Conservation (phyloP, 2,888 invertebrate genomes). For the Lochmaea capreae region DNA sequence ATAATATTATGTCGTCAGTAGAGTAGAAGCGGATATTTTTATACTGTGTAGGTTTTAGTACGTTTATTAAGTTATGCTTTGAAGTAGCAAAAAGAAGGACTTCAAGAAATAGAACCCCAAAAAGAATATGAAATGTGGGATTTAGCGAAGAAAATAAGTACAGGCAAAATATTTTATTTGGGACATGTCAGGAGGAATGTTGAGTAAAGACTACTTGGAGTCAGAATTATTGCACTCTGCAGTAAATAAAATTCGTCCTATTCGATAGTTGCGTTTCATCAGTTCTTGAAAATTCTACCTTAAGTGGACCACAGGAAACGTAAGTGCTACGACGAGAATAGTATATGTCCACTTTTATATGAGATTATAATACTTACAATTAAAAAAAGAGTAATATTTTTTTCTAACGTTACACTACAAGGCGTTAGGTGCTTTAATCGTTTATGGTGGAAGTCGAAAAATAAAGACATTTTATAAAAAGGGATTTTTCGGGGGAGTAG, state of each 20-base stretch:
- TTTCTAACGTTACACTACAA: slow-evolving; percentile 14
- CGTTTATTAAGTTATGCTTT: too few relatives aligned
- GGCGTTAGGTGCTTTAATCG: slow-evolving; percentile 13
- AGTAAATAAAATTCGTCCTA: too few relatives aligned
- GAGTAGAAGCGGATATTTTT: too few relatives aligned
- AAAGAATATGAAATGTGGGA: too few relatives aligned
- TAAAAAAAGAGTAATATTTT: neutral
- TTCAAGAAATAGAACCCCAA: too few relatives aligned
- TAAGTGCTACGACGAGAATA: neutral
- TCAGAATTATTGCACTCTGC: neutral
- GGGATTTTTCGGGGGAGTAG: slow-evolving; percentile 48
- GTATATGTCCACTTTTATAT: neutral
- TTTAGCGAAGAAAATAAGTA: too few relatives aligned
- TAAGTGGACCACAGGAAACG: neutral
- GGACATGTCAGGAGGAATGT: too few relatives aligned
- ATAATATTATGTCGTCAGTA: too few relatives aligned
- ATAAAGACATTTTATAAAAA: slow-evolving; percentile 26
- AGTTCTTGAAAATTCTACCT: neutral
- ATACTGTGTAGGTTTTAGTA: too few relatives aligned
- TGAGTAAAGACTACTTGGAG: neutral
- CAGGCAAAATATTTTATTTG: too few relatives aligned
- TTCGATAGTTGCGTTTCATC: neutral
- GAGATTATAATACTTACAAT: neutral
- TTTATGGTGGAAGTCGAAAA: slow-evolving; percentile 7
- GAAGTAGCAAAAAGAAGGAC: too few relatives aligned